phyloP scores from a whole-genome alignment of 92 coral and sea anemone genomes.

The Epizoanthus scotinus region DNA sequence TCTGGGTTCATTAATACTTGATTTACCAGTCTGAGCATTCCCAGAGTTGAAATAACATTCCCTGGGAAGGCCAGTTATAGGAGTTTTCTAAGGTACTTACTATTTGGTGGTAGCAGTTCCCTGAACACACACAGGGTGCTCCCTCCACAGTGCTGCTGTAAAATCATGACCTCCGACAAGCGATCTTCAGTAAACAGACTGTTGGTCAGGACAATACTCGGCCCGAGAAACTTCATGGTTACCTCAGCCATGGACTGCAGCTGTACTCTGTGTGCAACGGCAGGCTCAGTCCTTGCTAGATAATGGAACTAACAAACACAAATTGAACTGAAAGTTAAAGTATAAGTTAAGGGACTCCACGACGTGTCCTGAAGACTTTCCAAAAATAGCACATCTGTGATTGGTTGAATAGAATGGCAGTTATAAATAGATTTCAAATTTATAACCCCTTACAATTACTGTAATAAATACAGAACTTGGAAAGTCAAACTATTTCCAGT shows the following conservation, averaged over 20 bases:
- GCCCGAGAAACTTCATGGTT: conserved; percentile 97
- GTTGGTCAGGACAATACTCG: conserved; percentile 85
- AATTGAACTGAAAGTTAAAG: background rate
- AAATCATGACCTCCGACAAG: conserved; percentile 91
- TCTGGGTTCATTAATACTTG: too few relatives aligned
- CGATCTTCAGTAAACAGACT: conserved; percentile 95
- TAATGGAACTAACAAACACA: conserved; percentile 70
- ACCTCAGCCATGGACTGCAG: conserved; percentile 99
- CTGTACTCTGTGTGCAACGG: conserved; percentile 97
- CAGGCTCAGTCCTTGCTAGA: conserved; percentile 93
- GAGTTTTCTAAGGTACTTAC: conserved; percentile 55
- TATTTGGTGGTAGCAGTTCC: conserved; percentile 94
- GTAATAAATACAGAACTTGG: too few relatives aligned
- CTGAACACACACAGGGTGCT: conserved; percentile 96
- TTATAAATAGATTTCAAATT: too few relatives aligned
- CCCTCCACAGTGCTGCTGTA: conserved; percentile 98
- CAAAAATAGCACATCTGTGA: too few relatives aligned
- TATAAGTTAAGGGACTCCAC: too few relatives aligned
- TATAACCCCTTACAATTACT: too few relatives aligned
- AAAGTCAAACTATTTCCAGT: too few relatives aligned
- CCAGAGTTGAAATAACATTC: too few relatives aligned
- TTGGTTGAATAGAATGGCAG: too few relatives aligned
- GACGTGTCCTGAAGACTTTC: too few relatives aligned
- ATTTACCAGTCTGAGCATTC: too few relatives aligned
- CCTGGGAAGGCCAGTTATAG: background rate